Percentiles rank a stretch among this genome's conserved stretches.
These are phyloP conservation scores for Pelecanus crispus DNA, from an alignment of 2,113 vertebrate genomes.

Conservation along the genomic window DNA sequence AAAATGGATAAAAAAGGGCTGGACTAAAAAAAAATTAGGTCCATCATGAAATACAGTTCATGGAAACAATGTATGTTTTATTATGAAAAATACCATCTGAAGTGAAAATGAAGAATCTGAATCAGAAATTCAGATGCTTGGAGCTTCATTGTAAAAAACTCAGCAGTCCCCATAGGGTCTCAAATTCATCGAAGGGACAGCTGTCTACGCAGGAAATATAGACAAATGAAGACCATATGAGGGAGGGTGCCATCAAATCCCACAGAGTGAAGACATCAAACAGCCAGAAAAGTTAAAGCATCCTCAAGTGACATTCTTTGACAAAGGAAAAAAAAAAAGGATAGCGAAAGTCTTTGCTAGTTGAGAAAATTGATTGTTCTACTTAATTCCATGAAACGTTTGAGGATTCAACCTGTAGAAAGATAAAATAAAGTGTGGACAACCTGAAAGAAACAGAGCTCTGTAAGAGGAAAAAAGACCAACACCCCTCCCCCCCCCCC, in stretches of 20 bases:
- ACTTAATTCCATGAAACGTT: background rate
- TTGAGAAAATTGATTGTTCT: background rate
- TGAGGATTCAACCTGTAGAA: background rate
- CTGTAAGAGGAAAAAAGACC: background rate
- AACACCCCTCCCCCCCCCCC: rapidly evolving
- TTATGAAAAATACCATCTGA: background rate
- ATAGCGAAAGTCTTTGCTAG: background rate
- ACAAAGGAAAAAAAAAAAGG: background rate
- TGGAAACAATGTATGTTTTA: background rate
- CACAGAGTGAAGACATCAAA: background rate
- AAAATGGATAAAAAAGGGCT: background rate
- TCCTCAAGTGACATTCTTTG: background rate
- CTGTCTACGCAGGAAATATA: background rate
- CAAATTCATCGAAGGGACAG: background rate
- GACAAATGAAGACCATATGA: background rate
- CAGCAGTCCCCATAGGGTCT: background rate
- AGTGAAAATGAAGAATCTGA: background rate
- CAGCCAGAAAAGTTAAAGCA: background rate
- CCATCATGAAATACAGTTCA: background rate
- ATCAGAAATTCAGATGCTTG: background rate
- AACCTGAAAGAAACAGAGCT: background rate
- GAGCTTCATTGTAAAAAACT: background rate
- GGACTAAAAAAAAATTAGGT: background rate
- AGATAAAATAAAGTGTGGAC: background rate
- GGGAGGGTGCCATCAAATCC: background rate